Conservation (phyloP, 2,888 invertebrate genomes). For the Pelosia muscerda region DNA sequence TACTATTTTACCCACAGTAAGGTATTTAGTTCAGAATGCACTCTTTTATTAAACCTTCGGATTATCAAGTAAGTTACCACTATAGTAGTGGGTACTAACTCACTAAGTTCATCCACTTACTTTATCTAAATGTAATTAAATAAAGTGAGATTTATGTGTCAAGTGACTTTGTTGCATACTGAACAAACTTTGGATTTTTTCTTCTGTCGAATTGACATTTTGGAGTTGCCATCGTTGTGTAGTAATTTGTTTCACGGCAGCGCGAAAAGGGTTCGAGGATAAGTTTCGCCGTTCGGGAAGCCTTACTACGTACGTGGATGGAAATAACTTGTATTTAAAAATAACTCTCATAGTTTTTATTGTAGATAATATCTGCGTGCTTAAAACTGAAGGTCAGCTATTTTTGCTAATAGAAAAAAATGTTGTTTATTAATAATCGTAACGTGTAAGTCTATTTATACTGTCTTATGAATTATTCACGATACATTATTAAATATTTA, state of each 20-base stretch:
- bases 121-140: background rate
- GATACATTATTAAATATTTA: background rate
- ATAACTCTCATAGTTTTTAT: background rate
- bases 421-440: background rate
- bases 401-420: background rate
- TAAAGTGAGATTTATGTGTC: too few relatives aligned
- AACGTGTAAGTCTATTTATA: background rate
- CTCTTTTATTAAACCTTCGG: background rate
- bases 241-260: too few relatives aligned
- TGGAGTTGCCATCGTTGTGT: too few relatives aligned
- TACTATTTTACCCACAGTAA: background rate
- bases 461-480: background rate
- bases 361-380: background rate
- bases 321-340: background rate
- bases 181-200: background rate
- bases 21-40: background rate
- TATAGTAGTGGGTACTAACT: background rate
- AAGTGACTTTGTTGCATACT: too few relatives aligned
- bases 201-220: too few relatives aligned
- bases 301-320: too few relatives aligned
- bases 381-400: background rate
- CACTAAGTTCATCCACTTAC: background rate
- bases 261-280: too few relatives aligned
- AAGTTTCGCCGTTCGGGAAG: too few relatives aligned
- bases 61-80: too few relatives aligned